These are phyloP conservation scores for Struthidea cinerea DNA, from an alignment of 2,113 vertebrate genomes.

Conservation along the genomic window DNA sequence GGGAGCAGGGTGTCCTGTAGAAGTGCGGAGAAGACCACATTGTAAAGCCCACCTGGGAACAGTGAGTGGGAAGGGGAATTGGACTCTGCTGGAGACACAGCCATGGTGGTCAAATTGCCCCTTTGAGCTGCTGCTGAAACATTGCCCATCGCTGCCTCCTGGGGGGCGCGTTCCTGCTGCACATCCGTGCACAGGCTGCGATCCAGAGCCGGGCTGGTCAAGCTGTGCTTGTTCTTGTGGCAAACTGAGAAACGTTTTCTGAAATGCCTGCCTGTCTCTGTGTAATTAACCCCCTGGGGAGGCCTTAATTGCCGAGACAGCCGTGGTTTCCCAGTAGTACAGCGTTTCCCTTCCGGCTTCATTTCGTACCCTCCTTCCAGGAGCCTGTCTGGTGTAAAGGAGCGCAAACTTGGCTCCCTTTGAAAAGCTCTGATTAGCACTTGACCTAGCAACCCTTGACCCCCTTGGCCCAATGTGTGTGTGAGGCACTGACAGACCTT, in stretches of 20 bases:
- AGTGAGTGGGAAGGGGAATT: not conserved
- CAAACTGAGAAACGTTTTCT: not conserved
- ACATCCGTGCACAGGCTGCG: not conserved
- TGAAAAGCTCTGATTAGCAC: conserved; percentile 45
- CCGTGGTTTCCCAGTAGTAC: not conserved
- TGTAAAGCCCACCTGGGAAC: not conserved
- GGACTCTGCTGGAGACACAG: not conserved
- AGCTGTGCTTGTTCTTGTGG: not conserved
- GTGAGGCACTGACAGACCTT: not conserved
- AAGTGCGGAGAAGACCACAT: not conserved
- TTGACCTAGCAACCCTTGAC: conserved; percentile 3
- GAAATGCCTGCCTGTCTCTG: not conserved
- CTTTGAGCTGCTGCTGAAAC: not conserved
- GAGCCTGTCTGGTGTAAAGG: not conserved
- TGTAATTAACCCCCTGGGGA: conserved; percentile 63
- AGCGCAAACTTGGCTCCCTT: conserved; percentile 25
- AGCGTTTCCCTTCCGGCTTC: conserved; percentile 34
- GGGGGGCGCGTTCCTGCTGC: not conserved
- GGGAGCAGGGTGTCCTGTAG: not conserved
- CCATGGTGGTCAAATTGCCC: accelerated
- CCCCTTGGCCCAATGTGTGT: not conserved
- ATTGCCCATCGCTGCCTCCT: not conserved
- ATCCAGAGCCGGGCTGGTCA: not conserved
- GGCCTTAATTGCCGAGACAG: conserved; percentile 43
- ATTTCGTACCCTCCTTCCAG: conserved; percentile 19